Base-by-base conservation (phyloP, 2,797 vertebrate genomes). In the Pygocentrus nattereri region DNA sequence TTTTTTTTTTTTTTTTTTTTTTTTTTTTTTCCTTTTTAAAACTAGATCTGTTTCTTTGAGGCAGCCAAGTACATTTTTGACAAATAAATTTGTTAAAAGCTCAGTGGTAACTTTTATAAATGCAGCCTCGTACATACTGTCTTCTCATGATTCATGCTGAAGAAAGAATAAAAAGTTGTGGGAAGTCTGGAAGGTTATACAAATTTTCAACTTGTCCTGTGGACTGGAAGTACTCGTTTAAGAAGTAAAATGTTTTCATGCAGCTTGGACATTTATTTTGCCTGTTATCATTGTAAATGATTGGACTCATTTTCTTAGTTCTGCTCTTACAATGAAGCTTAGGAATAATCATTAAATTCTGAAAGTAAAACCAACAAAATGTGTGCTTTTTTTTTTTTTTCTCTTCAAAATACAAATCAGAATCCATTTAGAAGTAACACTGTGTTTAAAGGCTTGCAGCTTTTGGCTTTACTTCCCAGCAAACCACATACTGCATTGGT, bases 331-430 rank as follows among this genome's bases (percentile, higher is more conserved):
- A 82, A 62, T 85, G 86, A 23, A 64, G 81, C 89, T 88, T 88
- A 82, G 84, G 84, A 85, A 89, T 87, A 84, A 87, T 86, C 84
- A 85, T 89, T 76, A 86, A 74, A 81, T 76, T 93, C 85, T 88
- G 88, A 89, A 87, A 93, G 93, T 93, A 91, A 93, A 93, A 92
- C 81, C 5, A 0, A 81, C 54, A 78, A 79, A 89, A 90, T 91
- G 44, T 86, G 80, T 87, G 21, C 18, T 85, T 88, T n/a, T n/a
- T n/a, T n/a, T n/a, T n/a, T n/a, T n/a, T n/a, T n/a, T n/a, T n/a
- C n/a, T n/a, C n/a, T n/a, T n/a, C n/a, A n/a, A 4, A 59, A 25
- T 59, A n/a, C 2, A n/a, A n/a, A n/a, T n/a, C n/a, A 4, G n/a
- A 25, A 25, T 58, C 23, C 1, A 7, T 10, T 54, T 19, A 16